Evolutionary conservation across 2,888 invertebrate genomes (phyloP).

Genomic region (Rhorus exstirpatorius): DNA sequence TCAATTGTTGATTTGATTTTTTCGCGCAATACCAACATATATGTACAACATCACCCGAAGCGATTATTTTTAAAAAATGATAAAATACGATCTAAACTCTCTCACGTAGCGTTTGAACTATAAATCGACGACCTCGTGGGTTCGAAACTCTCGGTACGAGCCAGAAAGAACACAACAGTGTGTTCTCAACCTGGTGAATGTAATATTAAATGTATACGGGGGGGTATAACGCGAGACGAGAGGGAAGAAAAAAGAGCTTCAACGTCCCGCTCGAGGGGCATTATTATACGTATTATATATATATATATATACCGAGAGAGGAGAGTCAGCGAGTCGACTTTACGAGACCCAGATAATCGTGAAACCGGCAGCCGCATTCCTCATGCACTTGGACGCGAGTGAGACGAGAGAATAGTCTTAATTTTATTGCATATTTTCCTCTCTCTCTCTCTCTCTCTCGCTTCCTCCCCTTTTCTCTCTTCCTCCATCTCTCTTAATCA

Average conservation of each 20-base stretch:
- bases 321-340: slow-evolving; percentile 43
- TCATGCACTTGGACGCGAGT: slow-evolving; percentile 73
- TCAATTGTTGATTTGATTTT: slow-evolving; percentile 4
- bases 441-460: too few species aligned
- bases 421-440: slow-evolving; percentile 41
- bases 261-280: slow-evolving; percentile 11
- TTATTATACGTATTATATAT: slow-evolving; percentile 1
- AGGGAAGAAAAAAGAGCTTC: slow-evolving; percentile 34
- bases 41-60: neutral
- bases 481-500: slow-evolving; percentile 29
- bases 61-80: neutral
- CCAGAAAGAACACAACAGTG: slow-evolving; percentile 60
- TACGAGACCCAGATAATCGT: slow-evolving; percentile 81
- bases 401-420: slow-evolving; percentile 56
- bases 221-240: neutral
- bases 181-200: slow-evolving; percentile 83
- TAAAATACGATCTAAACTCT: slow-evolving; percentile 7
- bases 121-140: slow-evolving; percentile 57
- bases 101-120: slow-evolving; percentile 24
- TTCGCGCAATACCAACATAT: neutral
- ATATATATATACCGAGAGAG: slow-evolving; percentile 30
- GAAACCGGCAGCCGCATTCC: slow-evolving; percentile 83
- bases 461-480: too few species aligned
- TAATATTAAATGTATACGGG: slow-evolving; percentile 54
- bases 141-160: slow-evolving; percentile 41